Evolutionary conservation across 2,797 vertebrate genomes (phyloP), one percentile per base, ranked within the genome.

Genomic region (Microctenopoma stevenorrisi): DNA sequence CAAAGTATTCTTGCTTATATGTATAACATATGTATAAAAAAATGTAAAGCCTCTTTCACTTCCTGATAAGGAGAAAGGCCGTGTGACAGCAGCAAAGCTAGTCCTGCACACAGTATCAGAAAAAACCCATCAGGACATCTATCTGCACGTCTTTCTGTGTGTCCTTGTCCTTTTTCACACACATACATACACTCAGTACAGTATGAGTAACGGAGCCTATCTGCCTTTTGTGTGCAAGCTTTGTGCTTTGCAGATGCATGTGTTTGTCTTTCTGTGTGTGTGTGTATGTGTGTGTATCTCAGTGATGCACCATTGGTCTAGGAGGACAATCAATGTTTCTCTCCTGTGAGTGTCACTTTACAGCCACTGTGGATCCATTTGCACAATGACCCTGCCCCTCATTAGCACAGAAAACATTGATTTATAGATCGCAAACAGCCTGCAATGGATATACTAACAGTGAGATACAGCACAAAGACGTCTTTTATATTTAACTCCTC

Each of bases 351-450:
- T 84, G 79, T 83, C 74, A 84, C 79, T 86, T 83, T 58, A 79
- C 64, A 74, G 76, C 64, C 83, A 68, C 73, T 12, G 28, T 74
- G 64, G 81, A 85, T 76, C 77, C 70, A 82, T 86, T 83, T 79
- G 76, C 80, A 86, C 72, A 74, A 82, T 84, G 79, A 81, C 64
- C 74, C 53, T 59, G 64, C 38, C 57, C 66, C 49, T 72, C 58
- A 83, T 92, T 89, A 87, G 73, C 86, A 89, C 86, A 74, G 70
- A 82, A 75, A 82, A 80, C 85, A 90, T 85, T 83, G 85, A 87
- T 88, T 82, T 75, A 75, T 8, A 12, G 68, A 72, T 66, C 18
- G 76, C 62, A 68, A 67, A 76, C 70, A 70, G 22, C 2, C 46
- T 30, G 18, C 33, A 8, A 13, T 28, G 18, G 16, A 57, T 38